Percentiles rank a stretch among this genome's conserved stretches.
Evolutionary conservation across 1,140 invertebrate genomes (phyloP).

Genomic region (Trialeurodes vaporariorum): DNA sequence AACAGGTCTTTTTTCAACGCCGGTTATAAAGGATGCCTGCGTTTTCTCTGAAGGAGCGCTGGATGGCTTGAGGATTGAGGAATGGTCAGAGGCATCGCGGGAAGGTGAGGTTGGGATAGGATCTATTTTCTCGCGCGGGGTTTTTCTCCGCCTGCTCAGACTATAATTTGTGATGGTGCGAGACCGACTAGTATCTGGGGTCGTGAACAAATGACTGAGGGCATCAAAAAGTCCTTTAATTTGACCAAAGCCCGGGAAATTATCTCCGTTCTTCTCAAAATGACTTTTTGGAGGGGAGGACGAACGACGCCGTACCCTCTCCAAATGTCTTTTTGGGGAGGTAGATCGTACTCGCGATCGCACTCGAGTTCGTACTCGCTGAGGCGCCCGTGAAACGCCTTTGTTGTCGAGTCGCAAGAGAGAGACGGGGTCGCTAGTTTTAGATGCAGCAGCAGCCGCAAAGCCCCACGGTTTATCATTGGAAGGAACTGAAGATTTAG

Average conservation of each 20-base stretch:
- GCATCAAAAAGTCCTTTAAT: constrained; percentile 70
- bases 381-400: neutral
- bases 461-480: constrained; percentile 57
- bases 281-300: neutral
- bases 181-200: constrained; percentile 43
- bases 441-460: constrained; percentile 45
- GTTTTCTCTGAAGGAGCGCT: neutral
- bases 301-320: constrained; percentile 1
- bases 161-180: neutral
- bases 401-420: constrained; percentile 9
- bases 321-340: neutral
- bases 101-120: constrained; percentile 23
- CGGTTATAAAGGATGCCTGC: neutral
- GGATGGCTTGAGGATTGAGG: neutral
- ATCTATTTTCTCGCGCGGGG: constrained; percentile 35
- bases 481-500: neutral
- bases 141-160: neutral
- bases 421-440: constrained; percentile 1
- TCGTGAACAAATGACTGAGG: constrained; percentile 68
- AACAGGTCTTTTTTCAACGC: neutral
- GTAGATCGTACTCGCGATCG: neutral
- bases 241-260: constrained; percentile 43
- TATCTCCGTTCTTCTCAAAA: constrained; percentile 12
- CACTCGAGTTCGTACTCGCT: neutral
- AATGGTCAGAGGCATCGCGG: neutral